phyloP scores from a whole-genome alignment of 2,113 vertebrate genomes.

The Arvicanthis niloticus region DNA sequence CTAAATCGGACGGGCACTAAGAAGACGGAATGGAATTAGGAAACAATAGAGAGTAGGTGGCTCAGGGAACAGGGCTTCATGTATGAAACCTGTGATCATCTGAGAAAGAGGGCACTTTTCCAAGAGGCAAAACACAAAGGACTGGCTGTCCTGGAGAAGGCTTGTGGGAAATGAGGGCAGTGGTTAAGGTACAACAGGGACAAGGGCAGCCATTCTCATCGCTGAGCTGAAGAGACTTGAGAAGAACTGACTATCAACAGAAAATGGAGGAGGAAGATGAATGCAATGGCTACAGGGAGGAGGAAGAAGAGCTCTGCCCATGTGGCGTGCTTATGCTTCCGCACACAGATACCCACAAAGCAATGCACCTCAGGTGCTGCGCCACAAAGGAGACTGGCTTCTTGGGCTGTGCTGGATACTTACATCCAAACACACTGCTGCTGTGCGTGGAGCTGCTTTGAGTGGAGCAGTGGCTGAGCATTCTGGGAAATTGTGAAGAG shows the following conservation, averaged over 20 bases:
- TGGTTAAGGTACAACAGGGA: background rate
- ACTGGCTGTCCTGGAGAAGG: background rate
- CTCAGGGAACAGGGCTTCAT: background rate
- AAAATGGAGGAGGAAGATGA: background rate
- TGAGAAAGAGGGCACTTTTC: background rate
- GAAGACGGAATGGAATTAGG: background rate
- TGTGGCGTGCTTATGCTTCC: background rate
- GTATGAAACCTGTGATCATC: background rate
- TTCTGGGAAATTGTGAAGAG: background rate
- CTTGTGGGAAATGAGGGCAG: background rate
- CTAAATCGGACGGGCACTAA: background rate
- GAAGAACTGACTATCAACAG: background rate
- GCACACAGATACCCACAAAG: background rate
- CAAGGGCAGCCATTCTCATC: background rate
- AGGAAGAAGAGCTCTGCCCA: background rate
- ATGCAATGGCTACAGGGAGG: too few relatives aligned
- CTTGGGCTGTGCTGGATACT: background rate
- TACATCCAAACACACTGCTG: background rate
- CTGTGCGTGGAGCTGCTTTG: too few relatives aligned
- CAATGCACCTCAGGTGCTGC: background rate
- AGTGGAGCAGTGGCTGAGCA: background rate
- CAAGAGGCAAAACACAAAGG: too few relatives aligned
- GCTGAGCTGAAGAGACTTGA: background rate
- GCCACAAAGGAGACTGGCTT: background rate
- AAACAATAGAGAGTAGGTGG: background rate